Conservation (phyloP, 2,888 invertebrate genomes). For the Agrochola litura region DNA sequence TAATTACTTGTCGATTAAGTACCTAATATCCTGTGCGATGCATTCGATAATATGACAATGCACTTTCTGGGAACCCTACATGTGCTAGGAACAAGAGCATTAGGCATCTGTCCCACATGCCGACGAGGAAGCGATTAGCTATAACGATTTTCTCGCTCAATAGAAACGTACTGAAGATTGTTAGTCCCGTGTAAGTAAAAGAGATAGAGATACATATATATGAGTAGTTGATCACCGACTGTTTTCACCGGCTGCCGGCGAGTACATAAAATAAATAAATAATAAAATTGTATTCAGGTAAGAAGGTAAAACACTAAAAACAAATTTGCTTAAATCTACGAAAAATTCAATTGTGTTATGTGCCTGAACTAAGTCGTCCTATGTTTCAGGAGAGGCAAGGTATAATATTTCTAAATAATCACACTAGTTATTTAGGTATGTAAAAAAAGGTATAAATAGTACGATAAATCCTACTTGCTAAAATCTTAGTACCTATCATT, state of each 20-base stretch:
- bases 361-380: too few relatives aligned
- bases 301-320: too few relatives aligned
- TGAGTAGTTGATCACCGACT: not conserved
- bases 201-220: not conserved
- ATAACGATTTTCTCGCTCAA: not conserved
- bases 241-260: not conserved
- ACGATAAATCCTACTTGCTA: too few relatives aligned
- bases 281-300: too few relatives aligned
- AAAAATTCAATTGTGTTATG: too few relatives aligned
- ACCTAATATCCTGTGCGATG: slow-evolving; percentile 14
- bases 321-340: too few relatives aligned
- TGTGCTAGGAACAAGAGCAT: slow-evolving; percentile 3
- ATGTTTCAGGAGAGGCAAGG: too few relatives aligned
- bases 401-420: too few relatives aligned
- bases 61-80: slow-evolving; percentile 8
- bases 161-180: not conserved
- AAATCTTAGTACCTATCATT: too few relatives aligned
- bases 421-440: too few relatives aligned
- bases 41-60: slow-evolving; percentile 22
- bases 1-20: slow-evolving; percentile 33
- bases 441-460: too few relatives aligned
- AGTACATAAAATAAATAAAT: not conserved
- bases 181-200: not conserved
- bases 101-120: not conserved
- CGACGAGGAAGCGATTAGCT: not conserved